Base-by-base conservation (phyloP, 2,797 vertebrate species). In the Crossoptilon crossoptilon region DNA sequence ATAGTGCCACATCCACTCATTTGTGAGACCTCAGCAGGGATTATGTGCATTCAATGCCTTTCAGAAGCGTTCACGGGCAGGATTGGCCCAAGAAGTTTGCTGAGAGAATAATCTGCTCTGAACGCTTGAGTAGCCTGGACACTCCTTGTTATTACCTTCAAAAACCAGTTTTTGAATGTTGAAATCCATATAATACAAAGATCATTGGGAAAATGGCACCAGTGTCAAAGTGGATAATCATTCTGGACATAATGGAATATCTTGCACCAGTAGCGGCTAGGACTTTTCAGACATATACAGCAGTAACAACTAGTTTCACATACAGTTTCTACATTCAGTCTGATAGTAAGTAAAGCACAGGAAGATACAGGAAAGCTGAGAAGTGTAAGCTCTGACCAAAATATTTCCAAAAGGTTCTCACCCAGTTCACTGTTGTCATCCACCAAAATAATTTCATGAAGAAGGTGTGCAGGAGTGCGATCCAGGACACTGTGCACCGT, bases 371-470 rank as follows among this genome's bases (percentile, higher is more conserved):
- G 37, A 73, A 72, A 70, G 4, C 26, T 35, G 58, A 19, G 46
- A 3, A 26, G 4, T 1, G 3, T 23, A 39, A 60, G 43, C 31
- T 60, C 17, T 2, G 14, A 56, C 6, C 6, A n/a, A 35, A 66
- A 11, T 2, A 46, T 0, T 35, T 24, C 43, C 56, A n/a, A 3
- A 35, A 56, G 7, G 2, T 18, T 55, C 13, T 97, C 94, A 98
- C 99, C 98, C 1, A 99, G 91, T 75, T 99, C 99, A 41, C 99
- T 99, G 97, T 97, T 97, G 94, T 99, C 99, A 2, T 99, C 99
- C 94, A 99, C 99, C 84, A 99, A 98, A 76, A 99, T 97, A 94
- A 99, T 96, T 91, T 99, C 98, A 7, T 99, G 99, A 58, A 99
- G 98, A 66, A 99, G 98, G 90, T 90, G 93, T 2, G 96, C 55